These are phyloP conservation scores for Philotrypesis tridentata DNA, from an alignment of 1,140 invertebrate species.

Conservation along the genomic window DNA sequence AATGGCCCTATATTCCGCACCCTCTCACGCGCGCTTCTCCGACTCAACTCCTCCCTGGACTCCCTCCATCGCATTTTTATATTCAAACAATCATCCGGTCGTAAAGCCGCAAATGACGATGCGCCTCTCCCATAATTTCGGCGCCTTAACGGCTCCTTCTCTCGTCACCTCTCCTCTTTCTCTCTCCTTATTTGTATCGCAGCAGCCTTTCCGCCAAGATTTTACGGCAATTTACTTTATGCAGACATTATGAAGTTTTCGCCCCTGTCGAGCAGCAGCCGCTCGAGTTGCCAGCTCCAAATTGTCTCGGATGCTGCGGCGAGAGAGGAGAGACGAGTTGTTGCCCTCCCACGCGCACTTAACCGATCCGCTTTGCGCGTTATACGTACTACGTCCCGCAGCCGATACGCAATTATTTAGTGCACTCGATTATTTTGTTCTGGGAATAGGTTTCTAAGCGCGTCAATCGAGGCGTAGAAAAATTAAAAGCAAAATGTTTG, in stretches of 20 bases:
- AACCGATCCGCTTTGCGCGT: not conserved
- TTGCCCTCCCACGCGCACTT: slow-evolving; percentile 11
- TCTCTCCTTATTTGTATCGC: slow-evolving; percentile 64
- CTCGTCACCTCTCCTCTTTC: not conserved
- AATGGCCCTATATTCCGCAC: slow-evolving; percentile 14
- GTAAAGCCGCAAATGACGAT: slow-evolving; percentile 40
- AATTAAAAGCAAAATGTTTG: no score
- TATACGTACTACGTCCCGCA: not conserved
- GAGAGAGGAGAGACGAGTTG: not conserved
- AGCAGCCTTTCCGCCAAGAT: slow-evolving; percentile 56
- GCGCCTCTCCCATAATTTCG: slow-evolving; percentile 40
- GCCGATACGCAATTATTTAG: not conserved
- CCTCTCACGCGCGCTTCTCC: not conserved
- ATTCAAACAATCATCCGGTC: slow-evolving; percentile 45
- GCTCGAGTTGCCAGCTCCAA: not conserved
- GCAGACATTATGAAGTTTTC: slow-evolving; percentile 67
- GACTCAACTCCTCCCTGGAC: not conserved
- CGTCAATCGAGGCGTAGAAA: no score
- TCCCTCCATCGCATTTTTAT: slow-evolving; percentile 18
- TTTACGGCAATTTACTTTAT: slow-evolving; percentile 71
- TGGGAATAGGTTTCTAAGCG: not conserved
- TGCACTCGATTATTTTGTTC: not conserved
- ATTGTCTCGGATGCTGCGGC: not conserved
- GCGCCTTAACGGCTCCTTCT: slow-evolving; percentile 46
- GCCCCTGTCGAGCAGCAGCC: not conserved